Base-by-base conservation (phyloP, 1,140 invertebrate species). In the Zaprionus africanus region DNA sequence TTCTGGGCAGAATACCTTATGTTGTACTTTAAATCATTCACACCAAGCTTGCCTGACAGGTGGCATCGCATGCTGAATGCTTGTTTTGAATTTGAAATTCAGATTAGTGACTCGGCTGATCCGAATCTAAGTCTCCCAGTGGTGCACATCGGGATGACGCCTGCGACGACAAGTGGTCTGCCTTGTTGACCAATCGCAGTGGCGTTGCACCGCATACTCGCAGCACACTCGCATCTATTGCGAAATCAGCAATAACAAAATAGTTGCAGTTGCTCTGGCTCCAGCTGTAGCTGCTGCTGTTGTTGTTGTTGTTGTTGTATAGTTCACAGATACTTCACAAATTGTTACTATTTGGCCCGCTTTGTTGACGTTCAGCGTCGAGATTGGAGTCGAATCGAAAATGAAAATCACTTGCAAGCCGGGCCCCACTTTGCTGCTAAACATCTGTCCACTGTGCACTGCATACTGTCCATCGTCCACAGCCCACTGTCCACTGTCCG, bases 91-190 rank as follows among this genome's bases (percentile, higher is more conserved):
- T 46, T 9, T 38, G 12, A 38, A 38, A 38, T 38, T 9, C n/a
- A 2, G 6, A 34, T 34, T 41, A 5, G 15, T 43, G 2, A 43
- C 17, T 3, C n/a, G 41, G n/a, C 41, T 17, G 15, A 43, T 43
- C 41, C n/a, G 41, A 46, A 9, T 46, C 41, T 9, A 46, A 46
- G 7, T 46, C 41, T 46, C 41, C 41, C 41, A 46, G 41, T 46
- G 41, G n/a, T 1, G 41, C 41, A 46, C 34, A 58, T 17, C 56
- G 28, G n/a, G 17, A 53, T 53, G 41, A 17, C 70, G 62, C 83
- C 82, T 87, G 82, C 67, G 83, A 65, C 84, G 84, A 76, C 85
- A 90, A 88, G 85, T 90, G 85, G 84, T 90, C 84, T 88, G 81
- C 84, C 84, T 88, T 88, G 79, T 64, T 57, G 36, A 26, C 82